Percentiles rank a stretch among this genome's conserved stretches.
Evolutionary conservation across 2,888 invertebrate genomes (phyloP).

Genomic region (Caenorhabditis doughertyi): DNA sequence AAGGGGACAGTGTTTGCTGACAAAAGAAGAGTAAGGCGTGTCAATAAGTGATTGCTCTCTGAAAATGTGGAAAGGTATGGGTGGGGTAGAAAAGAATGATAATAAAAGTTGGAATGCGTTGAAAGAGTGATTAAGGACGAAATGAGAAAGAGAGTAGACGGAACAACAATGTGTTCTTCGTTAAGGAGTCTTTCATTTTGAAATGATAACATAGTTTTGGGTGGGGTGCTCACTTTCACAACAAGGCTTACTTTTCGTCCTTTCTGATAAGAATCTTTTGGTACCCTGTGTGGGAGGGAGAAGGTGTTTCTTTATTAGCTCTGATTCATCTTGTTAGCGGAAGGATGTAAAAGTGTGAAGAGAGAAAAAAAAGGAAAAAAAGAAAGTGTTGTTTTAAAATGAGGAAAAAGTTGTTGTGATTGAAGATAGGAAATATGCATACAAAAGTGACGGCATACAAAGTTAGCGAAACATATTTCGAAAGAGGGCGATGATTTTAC

Average conservation of each 20-base stretch:
- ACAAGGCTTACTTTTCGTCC: not conserved
- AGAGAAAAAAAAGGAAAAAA: not conserved
- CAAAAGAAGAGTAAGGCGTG: slow-evolving; percentile 43
- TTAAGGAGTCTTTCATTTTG: slow-evolving; percentile 9
- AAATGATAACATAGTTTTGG: slow-evolving; percentile 27
- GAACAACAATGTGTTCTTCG: slow-evolving; percentile 7
- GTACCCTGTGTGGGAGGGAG: not conserved
- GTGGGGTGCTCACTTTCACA: slow-evolving; percentile 11
- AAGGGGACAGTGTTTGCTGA: slow-evolving; percentile 56
- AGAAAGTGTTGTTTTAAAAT: not conserved
- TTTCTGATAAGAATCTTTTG: not conserved
- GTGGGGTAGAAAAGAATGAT: slow-evolving; percentile 42
- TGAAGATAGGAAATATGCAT: not conserved
- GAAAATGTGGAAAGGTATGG: slow-evolving; percentile 56
- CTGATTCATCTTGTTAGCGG: slow-evolving; percentile 29
- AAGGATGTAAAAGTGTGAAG: not conserved
- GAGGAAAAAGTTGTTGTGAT: not conserved
- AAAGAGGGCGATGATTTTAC: no score
- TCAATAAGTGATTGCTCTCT: slow-evolving; percentile 63
- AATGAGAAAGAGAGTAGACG: not conserved
- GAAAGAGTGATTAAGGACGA: not conserved
- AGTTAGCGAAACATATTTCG: no score
- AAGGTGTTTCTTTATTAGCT: slow-evolving; percentile 16
- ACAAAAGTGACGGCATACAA: not conserved
- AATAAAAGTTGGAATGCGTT: slow-evolving; percentile 51